Conservation (phyloP, 2,888 invertebrate species). For the Tetragnatha montana region DNA sequence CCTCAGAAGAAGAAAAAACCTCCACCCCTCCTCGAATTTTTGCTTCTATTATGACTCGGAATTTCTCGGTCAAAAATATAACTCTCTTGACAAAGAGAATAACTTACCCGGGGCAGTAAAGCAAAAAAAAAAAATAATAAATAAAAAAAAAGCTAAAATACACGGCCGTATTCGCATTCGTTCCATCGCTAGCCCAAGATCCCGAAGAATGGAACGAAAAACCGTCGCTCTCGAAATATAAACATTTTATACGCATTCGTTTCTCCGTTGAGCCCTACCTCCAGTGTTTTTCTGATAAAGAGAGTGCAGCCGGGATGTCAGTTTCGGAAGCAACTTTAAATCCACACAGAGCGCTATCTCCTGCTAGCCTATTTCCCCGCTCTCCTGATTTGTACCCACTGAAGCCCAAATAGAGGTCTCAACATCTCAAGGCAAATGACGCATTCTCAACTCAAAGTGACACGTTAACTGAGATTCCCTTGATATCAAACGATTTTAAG, state of each 20-base stretch:
- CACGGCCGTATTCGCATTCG: slow-evolving; percentile 29
- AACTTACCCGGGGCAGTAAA: slow-evolving; percentile 20
- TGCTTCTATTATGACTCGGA: neutral
- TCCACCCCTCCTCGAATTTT: neutral
- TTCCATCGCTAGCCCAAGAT: slow-evolving; percentile 5
- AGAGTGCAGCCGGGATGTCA: slow-evolving; percentile 43
- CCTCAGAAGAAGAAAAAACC: too few relatives aligned
- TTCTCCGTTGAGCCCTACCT: slow-evolving; percentile 10
- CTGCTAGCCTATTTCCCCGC: slow-evolving; percentile 36
- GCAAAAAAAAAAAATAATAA: slow-evolving; percentile 6
- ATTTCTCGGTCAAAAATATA: neutral
- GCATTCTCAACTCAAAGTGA: slow-evolving; percentile 55
- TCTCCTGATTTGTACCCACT: slow-evolving; percentile 59
- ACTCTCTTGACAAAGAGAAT: slow-evolving; percentile 37
- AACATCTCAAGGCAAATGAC: slow-evolving; percentile 67
- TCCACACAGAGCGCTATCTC: slow-evolving; percentile 27
- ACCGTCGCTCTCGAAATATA: slow-evolving; percentile 37
- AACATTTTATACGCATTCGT: slow-evolving; percentile 49
- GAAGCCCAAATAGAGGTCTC: slow-evolving; percentile 56
- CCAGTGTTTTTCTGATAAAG: neutral
- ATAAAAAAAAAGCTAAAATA: slow-evolving; percentile 14
- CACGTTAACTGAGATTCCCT: slow-evolving; percentile 39
- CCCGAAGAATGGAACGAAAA: slow-evolving; percentile 6
- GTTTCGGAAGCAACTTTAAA: slow-evolving; percentile 58
- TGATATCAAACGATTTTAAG: slow-evolving; percentile 52